Evolutionary conservation across 2,797 vertebrate species (phyloP), one percentile per base, ranked within the genome.

Genomic region (Enteromius mattozi): DNA sequence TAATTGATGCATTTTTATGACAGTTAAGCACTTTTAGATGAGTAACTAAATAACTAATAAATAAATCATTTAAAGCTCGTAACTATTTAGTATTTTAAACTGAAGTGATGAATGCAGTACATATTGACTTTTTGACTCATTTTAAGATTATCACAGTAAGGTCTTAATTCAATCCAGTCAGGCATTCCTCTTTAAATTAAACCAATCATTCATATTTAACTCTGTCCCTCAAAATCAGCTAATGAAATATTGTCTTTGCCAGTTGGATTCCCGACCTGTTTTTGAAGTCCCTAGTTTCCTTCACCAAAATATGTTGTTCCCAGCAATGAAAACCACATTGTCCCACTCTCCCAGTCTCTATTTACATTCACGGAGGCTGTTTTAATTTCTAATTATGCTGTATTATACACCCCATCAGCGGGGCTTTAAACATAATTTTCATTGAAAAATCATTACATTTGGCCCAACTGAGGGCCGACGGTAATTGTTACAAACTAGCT

Each of bases 371-470:
- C 88, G 61, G 30, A 80, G 83, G 83, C 68, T 56, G 83, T 78
- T 90, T 88, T 88, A 91, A 89, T 92, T 92, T 89, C 21, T 87
- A 87, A 91, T 90, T 54, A 89, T 89, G 87, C 85, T 89, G 85
- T 84, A 88, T 84, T 88, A 88, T 88, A 90, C 87, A 89, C 68
- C 63, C 80, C 19, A 88, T 92, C 92, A 91, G 85, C 72, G 59
- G 90, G 89, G 88, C 82, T 90, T 90, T 92, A 86, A 92, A 91
- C 82, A 84, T 84, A 63, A 84, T 88, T 93, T 89, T 89, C 69
- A 70, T 59, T 89, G 85, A 89, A 91, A 92, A 93, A 92, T 92
- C 90, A 93, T 93, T 93, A 93, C 87, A 91, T 91, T 90, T 89
- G 88, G 89, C 88, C 80, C 89, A 87, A 90, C 75, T 85, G 70